Conservation (phyloP, 2,797 vertebrate species). For the Orientallactaga sibirica region DNA sequence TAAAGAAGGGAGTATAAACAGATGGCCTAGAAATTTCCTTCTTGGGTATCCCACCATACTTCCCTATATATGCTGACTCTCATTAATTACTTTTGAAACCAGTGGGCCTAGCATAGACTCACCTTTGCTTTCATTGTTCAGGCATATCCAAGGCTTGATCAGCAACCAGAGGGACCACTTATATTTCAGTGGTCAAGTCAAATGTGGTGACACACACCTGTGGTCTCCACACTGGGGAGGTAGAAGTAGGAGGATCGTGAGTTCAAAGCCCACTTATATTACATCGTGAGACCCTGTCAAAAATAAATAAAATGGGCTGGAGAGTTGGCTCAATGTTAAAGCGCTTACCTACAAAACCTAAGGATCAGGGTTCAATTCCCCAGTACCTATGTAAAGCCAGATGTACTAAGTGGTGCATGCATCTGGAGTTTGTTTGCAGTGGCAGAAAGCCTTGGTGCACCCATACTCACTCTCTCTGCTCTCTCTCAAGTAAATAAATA, state of each 20-base stretch:
- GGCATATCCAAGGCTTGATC: not conserved
- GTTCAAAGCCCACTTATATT: not conserved
- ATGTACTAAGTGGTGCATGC: too few relatives aligned
- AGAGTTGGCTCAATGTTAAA: too few relatives aligned
- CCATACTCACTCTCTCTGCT: too few relatives aligned
- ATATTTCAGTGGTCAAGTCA: not conserved
- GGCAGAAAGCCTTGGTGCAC: too few relatives aligned
- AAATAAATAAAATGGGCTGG: too few relatives aligned
- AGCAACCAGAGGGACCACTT: not conserved
- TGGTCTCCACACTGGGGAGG: not conserved
- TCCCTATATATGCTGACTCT: not conserved
- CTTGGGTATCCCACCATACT: not conserved
- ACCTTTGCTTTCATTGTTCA: not conserved
- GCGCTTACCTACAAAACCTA: too few relatives aligned
- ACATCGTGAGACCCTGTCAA: too few relatives aligned
- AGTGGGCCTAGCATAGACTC: not conserved
- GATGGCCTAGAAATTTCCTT: not conserved
- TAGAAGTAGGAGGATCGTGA: not conserved
- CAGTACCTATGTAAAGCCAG: too few relatives aligned
- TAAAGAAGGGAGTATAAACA: not conserved
- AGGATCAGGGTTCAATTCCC: too few relatives aligned
- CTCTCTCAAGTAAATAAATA: too few relatives aligned
- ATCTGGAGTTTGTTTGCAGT: too few relatives aligned
- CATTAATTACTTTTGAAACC: slow-evolving; percentile 4
- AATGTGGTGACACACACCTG: not conserved